Base-by-base conservation (phyloP, 1,140 invertebrate species). In the Psix sp. region DNA sequence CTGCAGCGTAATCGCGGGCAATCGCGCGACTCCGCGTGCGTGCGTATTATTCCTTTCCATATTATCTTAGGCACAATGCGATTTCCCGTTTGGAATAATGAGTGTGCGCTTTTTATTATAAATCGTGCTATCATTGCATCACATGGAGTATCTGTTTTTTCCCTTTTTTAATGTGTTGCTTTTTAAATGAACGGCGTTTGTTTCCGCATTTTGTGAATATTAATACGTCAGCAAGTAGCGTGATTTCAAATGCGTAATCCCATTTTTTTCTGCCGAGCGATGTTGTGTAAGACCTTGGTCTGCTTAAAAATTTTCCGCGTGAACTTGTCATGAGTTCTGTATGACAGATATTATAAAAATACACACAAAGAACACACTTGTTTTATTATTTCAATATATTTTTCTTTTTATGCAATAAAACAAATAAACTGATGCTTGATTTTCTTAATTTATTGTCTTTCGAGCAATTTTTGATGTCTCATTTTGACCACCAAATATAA, bases 131-230 rank as follows among this genome's bases (percentile, higher is more conserved):
- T 21, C 54, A 42, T 57, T 57, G 18, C 51, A 31, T 56, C 51
- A 42, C 40, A 3, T 21, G 16, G 17, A 18, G 40, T 57, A 57
- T 57, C 52, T 45, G 39, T 35, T 45, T 29, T 45, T 39, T 24
- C 52, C n/a, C n/a, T n/a, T n/a, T 43, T 45, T 57, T 43, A 43
- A 57, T 43, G 39, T 16, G 52, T 31, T 45, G 26, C 31, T 45
- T 57, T 43, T 43, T 20, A 42, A 43, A 43, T n/a, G 18, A 10
- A 3, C 11, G 6, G 13, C 26, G 1, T 14, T 45, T 16, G 20
- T 40, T 57, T 57, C 52, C 52, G 52, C 52, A 36, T 57, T 57
- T 43, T 57, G 29, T 57, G 52, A 9, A 57, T 57, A 36, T 45
- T 36, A 45, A 57, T 45, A 21, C 29, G 16, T 20, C 5, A 10